Evolutionary conservation across 2,888 invertebrate genomes (phyloP).

Genomic region (Xestia xanthographa): DNA sequence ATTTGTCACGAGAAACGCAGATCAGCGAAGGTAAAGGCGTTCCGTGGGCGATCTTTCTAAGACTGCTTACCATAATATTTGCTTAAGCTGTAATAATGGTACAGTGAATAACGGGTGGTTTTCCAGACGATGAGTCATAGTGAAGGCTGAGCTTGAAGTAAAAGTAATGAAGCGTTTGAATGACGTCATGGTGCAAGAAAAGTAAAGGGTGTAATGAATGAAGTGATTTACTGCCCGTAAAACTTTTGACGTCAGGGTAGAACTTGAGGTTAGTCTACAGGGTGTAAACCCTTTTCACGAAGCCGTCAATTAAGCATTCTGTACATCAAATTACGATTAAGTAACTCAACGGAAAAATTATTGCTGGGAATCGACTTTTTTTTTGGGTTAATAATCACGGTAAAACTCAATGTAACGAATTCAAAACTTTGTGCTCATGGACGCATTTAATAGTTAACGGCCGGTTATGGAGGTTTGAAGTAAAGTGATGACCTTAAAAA

Average conservation of each 20-base stretch:
- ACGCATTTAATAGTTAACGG: no score
- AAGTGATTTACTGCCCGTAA: background rate
- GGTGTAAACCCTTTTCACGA: no score
- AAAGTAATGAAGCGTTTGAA: slow-evolving; percentile 10
- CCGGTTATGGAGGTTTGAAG: no score
- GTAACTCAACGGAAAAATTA: no score
- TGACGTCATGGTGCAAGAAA: slow-evolving; percentile 25
- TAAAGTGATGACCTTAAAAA: no score
- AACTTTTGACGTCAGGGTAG: background rate
- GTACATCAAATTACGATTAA: no score
- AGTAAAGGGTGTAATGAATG: background rate
- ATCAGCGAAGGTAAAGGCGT: slow-evolving; percentile 19
- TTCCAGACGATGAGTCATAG: slow-evolving; percentile 44
- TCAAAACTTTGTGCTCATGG: no score
- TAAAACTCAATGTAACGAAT: no score
- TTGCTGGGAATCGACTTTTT: no score
- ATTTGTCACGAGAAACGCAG: slow-evolving; percentile 43
- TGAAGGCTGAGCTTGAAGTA: slow-evolving; percentile 7
- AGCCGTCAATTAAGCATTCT: no score
- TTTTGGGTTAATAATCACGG: no score
- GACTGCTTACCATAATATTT: slow-evolving; percentile 45
- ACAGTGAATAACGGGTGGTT: slow-evolving; percentile 30
- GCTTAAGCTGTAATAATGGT: slow-evolving; percentile 18
- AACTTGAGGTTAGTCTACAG: background rate
- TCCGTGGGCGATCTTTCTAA: slow-evolving; percentile 48